These are phyloP conservation scores for Moxostoma hubbsi DNA, from an alignment of 2,797 vertebrate species.

Conservation along the genomic window DNA sequence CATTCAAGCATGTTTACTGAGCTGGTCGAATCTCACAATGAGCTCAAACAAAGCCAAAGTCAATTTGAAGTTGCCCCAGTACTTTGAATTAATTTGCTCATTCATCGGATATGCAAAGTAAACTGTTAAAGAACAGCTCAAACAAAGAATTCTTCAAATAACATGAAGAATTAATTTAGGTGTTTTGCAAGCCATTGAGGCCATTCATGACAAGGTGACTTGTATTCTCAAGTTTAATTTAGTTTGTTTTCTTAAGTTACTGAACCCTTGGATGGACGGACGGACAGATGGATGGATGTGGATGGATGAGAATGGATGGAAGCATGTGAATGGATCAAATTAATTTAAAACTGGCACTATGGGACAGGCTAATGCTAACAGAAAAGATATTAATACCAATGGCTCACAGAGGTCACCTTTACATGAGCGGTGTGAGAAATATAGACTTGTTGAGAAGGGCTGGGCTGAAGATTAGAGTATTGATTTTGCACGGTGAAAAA, in stretches of 20 bases:
- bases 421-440: slow-evolving; percentile 42
- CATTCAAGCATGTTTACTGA: slow-evolving; percentile 66
- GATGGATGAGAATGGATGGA: no score
- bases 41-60: slow-evolving; percentile 59
- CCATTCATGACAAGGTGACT: slow-evolving; percentile 9
- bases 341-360: background rate
- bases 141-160: slow-evolving; percentile 71
- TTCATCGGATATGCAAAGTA: slow-evolving; percentile 51
- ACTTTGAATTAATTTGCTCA: slow-evolving; percentile 64
- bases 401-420: slow-evolving; percentile 46
- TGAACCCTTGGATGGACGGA: no score
- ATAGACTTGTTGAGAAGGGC: slow-evolving; percentile 63
- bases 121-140: slow-evolving; percentile 65
- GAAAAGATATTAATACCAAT: slow-evolving; percentile 50
- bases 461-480: slow-evolving; percentile 71
- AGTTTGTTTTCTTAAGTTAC: no score
- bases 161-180: slow-evolving; percentile 48
- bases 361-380: slow-evolving; percentile 8
- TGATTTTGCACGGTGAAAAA: slow-evolving; percentile 66
- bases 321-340: background rate
- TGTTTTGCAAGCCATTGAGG: slow-evolving; percentile 18
- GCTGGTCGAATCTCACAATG: slow-evolving; percentile 67
- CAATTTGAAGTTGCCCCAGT: slow-evolving; percentile 71
- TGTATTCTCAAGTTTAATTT: background rate
- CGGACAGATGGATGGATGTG: no score